Base-by-base conservation (phyloP, 2,888 invertebrate species). In the Nemotelus pantherinus region DNA sequence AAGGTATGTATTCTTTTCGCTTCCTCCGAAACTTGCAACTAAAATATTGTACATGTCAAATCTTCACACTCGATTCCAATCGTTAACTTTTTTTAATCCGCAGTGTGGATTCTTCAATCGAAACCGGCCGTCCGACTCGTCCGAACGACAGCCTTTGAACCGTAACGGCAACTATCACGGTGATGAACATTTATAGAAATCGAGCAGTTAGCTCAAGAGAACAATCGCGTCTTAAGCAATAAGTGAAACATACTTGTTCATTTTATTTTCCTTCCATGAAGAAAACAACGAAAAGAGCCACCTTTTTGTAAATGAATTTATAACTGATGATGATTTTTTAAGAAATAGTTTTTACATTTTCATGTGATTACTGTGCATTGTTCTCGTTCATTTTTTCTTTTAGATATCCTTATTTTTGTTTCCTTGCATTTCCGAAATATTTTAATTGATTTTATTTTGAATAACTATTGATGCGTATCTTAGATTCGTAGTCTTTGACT, bases 31-130 rank as follows among this genome's bases (percentile, higher is more conserved):
- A 25, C 25, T 25, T 25, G 25, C 25, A 25, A 25, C 25, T 25
- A 25, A 25, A 25, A 25, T 25, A 25, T 25, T 25, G 25, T 25
- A 25, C 25, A 25, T 25, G 25, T 25, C 25, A 25, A 25, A 25
- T 25, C 25, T 25, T 25, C 25, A 25, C 25, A 25, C 25, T 25
- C 1, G 25, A 25, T 25, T 25, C 25, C 25, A 25, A 25, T 25
- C 25, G 25, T 25, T 25, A 25, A 25, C 25, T 25, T 25, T 25
- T 25, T 25, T 25, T 39, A 4, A 3, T 79, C 88, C 89, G 48
- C 88, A 96, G 96, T 94, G 94, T 86, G 96, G 96, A 79, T 97
- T 97, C 92, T 97, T 97, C 90, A 95, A 95, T 85, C 91, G 96
- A 84, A 95, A 95, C 88, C 92, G 96, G 45, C 96, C 96, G 68